Base-by-base conservation (phyloP, 2,797 vertebrate genomes). In the Sebastes diploproa region DNA sequence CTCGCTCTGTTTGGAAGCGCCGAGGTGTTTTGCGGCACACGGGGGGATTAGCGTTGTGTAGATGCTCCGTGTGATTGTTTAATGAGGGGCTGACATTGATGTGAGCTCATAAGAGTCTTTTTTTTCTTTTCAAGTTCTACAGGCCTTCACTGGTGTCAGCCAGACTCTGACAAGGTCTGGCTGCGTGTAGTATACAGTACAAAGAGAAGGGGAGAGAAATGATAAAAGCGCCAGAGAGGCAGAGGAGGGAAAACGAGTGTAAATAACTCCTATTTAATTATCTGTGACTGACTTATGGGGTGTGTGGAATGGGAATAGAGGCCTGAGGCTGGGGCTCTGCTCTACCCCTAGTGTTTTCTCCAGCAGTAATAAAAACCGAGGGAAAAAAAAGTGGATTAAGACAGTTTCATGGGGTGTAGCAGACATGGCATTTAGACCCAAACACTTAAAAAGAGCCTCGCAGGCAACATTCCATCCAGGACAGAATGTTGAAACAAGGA, bases 281-380 rank as follows among this genome's bases (percentile, higher is more conserved):
- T 95, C 95, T 96, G 96, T 94, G 95, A 94, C 94, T 96, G 95
- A 96, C 95, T 95, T 96, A 96, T 96, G 95, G 95, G 95, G 94
- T 96, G 95, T 94, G 91, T 94, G 93, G 95, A 95, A 94, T 94
- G 95, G 93, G 95, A 92, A 93, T 91, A 90, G 92, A 91, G 93
- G 92, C 96, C 92, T 79, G 86, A 88, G 94, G 94, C 93, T 90
- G 90, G 87, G 90, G 93, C 91, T 92, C 92, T 92, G 93, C 89
- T 91, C 78, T 87, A 89, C 86, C 89, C 92, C 91, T 86, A 60
- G 86, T 93, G 91, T 93, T 93, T 94, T 95, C 93, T 95, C 94
- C 94, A 92, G 92, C 89, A 91, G 94, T 93, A 95, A 95, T 95
- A 96, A 95, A 95, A 93, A 85, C 92, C 79, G 90, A 83, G 83